A percentile compares a stretch with the other conserved stretches of the same genome.
phyloP scores from a whole-genome alignment of 2,113 vertebrate genomes.

The Empidonax traillii region DNA sequence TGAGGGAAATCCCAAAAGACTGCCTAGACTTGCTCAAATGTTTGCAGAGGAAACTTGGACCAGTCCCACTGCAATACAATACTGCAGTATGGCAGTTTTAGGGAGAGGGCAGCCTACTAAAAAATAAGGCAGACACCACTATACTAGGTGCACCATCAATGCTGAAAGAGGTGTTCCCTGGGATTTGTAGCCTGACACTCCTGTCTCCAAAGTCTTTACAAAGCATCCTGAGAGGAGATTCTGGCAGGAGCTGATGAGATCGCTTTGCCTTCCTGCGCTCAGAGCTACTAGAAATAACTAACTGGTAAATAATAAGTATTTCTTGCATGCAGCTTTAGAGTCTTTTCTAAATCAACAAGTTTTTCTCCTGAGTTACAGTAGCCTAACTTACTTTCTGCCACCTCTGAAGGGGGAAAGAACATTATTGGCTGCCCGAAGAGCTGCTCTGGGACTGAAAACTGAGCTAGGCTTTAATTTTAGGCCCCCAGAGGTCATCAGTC shows the following conservation, averaged over 20 bases:
- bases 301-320: background rate
- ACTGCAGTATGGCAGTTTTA: background rate
- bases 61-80: background rate
- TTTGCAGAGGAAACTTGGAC: background rate
- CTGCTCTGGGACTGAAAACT: slow-evolving; percentile 25
- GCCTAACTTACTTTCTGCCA: background rate
- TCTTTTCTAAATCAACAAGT: background rate
- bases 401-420: background rate
- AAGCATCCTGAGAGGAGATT: background rate
- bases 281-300: background rate
- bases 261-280: background rate
- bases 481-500: background rate
- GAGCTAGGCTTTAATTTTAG: slow-evolving; percentile 51
- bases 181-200: background rate
- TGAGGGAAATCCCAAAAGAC: background rate
- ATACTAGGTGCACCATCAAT: background rate
- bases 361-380: background rate
- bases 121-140: background rate
- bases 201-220: background rate
- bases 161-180: background rate
- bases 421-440: background rate
- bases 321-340: background rate
- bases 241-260: background rate
- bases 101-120: background rate
- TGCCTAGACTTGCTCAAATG: background rate